Base-by-base conservation (phyloP, 2,888 invertebrate species). In the Perizoma affinitatum region DNA sequence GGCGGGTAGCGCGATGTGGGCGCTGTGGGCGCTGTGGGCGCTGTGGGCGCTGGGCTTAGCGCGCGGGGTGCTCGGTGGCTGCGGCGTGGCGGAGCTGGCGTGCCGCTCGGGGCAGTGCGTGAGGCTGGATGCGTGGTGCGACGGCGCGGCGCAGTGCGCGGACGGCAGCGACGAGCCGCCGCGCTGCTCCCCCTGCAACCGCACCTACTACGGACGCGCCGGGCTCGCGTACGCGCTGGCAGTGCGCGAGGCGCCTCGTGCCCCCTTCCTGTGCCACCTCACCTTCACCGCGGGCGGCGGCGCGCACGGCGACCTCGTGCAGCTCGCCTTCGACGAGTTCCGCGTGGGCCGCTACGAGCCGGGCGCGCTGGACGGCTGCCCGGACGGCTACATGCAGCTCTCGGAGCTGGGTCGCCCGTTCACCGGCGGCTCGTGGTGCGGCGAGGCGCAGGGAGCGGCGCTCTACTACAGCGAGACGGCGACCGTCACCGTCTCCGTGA, bases 261-360 rank as follows among this genome's bases (percentile, higher is more conserved):
- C 97, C 76, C 97, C 97, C 41, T 97, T 97, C 88, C 94, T 97
- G 66, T 98, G 98, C 87, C 97, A 97, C 88, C 94, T 98, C 78
- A 98, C 97, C 71, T 97, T 98, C 92, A 97, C 97, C 76, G 97
- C 98, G 79, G 97, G 96, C 80, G 97, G 97, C 69, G 96, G 95
- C 79, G 95, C 95, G 75, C 96, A 96, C 88, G 97, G 97, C 61
- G 97, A 98, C 87, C 95, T 98, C 71, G 96, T 98, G 65, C 97
- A 97, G 94, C 93, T 97, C 61, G 95, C 97, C 69, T 97, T 97
- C 93, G 97, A 97, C 83, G 96, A 96, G 78, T 97, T 97, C 92
- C 96, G 96, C 79, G 95, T 97, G 73, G 97, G 97, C 3, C 94
- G 96, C 53, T 96, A 96, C 85, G 96, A 96, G 80, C 91, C 95